Evolutionary conservation across 2,113 vertebrate genomes (phyloP).

Genomic region (Nematolebias whitei): DNA sequence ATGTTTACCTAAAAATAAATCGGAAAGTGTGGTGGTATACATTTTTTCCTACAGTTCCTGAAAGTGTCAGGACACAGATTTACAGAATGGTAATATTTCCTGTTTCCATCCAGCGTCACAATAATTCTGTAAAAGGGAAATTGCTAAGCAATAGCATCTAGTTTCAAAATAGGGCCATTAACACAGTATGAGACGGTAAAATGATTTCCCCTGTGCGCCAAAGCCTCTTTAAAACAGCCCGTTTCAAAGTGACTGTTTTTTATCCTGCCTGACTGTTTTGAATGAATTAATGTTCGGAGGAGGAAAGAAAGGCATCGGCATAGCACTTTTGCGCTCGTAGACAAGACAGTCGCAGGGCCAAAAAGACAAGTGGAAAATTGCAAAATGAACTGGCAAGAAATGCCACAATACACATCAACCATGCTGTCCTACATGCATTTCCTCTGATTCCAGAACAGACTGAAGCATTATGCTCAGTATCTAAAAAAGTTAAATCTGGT

Average conservation of each 20-base stretch:
- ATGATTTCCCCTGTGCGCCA: constrained; percentile 5
- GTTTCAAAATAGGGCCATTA: not conserved
- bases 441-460: not conserved
- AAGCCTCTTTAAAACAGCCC: not conserved
- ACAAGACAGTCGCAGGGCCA: not conserved
- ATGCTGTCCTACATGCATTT: not conserved
- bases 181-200: constrained; percentile 2
- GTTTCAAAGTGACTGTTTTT: constrained; percentile 6
- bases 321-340: not conserved
- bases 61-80: not conserved
- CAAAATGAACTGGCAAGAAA: not conserved
- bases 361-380: not conserved
- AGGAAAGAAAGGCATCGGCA: not conserved
- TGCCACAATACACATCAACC: not conserved
- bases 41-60: not conserved
- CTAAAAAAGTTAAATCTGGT: too few relatives aligned
- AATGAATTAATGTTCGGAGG: not conserved
- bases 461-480: too few relatives aligned
- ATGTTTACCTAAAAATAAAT: too few relatives aligned
- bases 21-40: not conserved
- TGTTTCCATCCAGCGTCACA: not conserved
- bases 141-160: not conserved
- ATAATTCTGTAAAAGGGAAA: not conserved
- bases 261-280: not conserved
- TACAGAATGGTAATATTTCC: too few relatives aligned